These are phyloP conservation scores for Coregonus suidteri DNA, from an alignment of 2,797 vertebrate genomes.

Conservation along the genomic window DNA sequence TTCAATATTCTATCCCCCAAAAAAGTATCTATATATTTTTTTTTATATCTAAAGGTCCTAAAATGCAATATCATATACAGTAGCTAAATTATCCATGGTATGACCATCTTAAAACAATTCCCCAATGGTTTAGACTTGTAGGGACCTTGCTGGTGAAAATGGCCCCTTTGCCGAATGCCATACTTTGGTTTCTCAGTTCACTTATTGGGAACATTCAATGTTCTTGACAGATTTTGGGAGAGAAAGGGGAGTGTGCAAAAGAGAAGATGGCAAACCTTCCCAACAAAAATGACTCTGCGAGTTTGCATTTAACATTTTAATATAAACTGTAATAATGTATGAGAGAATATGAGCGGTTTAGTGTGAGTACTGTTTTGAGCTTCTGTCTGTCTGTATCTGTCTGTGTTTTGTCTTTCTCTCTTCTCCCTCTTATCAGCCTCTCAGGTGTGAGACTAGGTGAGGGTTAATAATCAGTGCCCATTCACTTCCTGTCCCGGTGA, in stretches of 20 bases:
- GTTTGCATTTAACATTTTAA: neutral
- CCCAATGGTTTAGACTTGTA: neutral
- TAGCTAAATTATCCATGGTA: too few species aligned
- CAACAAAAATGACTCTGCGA: neutral
- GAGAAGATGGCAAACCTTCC: neutral
- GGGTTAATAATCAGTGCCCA: constrained; percentile 14
- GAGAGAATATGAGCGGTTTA: neutral
- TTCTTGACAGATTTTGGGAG: neutral
- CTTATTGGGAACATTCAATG: constrained; percentile 12
- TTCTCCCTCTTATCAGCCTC: neutral
- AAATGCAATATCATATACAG: too few species aligned
- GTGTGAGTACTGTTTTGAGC: neutral
- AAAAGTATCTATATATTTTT: too few species aligned
- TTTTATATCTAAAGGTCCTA: too few species aligned
- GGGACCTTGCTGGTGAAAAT: neutral
- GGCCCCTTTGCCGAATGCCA: neutral
- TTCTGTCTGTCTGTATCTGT: neutral
- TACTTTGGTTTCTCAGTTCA: neutral
- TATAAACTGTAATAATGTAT: neutral
- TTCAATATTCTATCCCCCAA: neutral
- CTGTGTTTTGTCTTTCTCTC: too few species aligned
- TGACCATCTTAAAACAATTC: too few species aligned
- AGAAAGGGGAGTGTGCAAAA: constrained; percentile 10
- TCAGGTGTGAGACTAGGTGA: neutral
- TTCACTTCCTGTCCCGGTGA: constrained; percentile 5